Percentiles rank a stretch among this genome's conserved stretches.
These are phyloP conservation scores for Otocyon megalotis DNA, from an alignment of 2,113 vertebrate genomes.

Conservation along the genomic window DNA sequence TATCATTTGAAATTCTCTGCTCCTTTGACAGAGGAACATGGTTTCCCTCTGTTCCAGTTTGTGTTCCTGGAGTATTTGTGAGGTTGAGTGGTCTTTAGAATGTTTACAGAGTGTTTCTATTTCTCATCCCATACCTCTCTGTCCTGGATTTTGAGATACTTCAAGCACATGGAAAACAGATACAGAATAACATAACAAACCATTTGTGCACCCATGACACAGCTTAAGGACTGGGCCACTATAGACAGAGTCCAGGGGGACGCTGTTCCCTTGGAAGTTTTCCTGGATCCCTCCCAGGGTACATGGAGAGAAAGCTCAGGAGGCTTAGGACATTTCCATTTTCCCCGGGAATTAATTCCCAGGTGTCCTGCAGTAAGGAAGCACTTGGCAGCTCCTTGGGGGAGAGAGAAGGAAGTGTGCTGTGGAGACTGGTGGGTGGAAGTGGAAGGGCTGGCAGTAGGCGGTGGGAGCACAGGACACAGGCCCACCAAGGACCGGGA, in stretches of 20 bases:
- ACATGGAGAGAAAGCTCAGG: background rate
- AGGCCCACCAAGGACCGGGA: background rate
- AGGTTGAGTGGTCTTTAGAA: background rate
- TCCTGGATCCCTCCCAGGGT: background rate
- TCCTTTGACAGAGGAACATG: background rate
- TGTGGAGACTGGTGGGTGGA: rapidly evolving
- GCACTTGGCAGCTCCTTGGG: background rate
- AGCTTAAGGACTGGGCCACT: too few relatives aligned
- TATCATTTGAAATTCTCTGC: background rate
- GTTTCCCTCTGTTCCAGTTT: background rate
- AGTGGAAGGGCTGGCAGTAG: background rate
- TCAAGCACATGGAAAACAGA: background rate
- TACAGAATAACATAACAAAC: rapidly evolving
- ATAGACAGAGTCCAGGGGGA: rapidly evolving
- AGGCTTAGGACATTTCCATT: background rate
- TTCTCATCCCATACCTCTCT: background rate
- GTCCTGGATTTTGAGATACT: background rate
- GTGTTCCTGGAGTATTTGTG: background rate
- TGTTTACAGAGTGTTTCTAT: rapidly evolving
- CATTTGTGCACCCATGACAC: rapidly evolving
- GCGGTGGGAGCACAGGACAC: rapidly evolving
- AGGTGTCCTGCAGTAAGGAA: background rate
- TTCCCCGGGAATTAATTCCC: background rate
- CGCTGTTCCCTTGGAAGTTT: rapidly evolving
- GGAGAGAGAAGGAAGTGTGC: background rate